Conservation (phyloP, 2,113 vertebrate species). For the Trachemys scripta region DNA sequence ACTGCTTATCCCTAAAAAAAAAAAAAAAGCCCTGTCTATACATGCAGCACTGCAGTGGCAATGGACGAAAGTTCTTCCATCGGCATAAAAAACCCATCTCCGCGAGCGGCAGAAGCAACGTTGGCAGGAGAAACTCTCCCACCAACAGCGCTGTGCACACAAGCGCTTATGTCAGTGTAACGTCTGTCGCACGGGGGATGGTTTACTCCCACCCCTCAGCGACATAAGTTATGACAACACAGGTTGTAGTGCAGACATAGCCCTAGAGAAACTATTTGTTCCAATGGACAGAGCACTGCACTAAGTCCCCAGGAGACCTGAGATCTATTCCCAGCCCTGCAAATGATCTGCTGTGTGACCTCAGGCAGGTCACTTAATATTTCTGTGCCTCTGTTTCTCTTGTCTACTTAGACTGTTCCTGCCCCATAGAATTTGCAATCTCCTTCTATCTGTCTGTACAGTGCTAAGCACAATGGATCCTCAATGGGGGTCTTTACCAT, state of each 20-base stretch:
- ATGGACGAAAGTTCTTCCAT: too few relatives aligned
- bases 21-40: background rate
- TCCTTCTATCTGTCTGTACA: background rate
- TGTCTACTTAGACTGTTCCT: background rate
- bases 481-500: background rate
- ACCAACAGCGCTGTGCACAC: too few relatives aligned
- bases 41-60: too few relatives aligned
- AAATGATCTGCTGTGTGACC: background rate
- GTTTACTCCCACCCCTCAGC: too few relatives aligned
- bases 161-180: too few relatives aligned
- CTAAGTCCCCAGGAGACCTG: background rate
- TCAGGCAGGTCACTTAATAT: background rate
- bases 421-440: background rate
- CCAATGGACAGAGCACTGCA: background rate
- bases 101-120: too few relatives aligned
- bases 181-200: too few relatives aligned
- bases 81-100: too few relatives aligned
- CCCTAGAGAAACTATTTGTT: background rate
- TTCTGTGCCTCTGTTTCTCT: background rate
- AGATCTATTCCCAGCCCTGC: background rate
- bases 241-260: too few relatives aligned
- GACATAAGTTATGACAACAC: too few relatives aligned
- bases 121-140: too few relatives aligned
- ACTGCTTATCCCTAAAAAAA: background rate
- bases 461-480: background rate